These are phyloP conservation scores for Nasua narica DNA, from an alignment of 2,797 vertebrate genomes.

Conservation along the genomic window DNA sequence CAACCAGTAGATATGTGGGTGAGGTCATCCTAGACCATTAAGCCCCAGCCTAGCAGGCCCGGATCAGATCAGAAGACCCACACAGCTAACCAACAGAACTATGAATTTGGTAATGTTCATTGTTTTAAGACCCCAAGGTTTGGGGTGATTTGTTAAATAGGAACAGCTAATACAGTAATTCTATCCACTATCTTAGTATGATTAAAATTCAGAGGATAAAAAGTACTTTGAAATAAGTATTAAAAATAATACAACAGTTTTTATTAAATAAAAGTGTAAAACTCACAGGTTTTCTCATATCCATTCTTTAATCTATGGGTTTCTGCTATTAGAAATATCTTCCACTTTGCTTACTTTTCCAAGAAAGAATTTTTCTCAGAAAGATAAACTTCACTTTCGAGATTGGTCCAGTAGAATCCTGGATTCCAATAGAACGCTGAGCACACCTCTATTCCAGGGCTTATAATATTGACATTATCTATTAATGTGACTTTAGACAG, in stretches of 20 bases:
- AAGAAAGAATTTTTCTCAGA: background rate
- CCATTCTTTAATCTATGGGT: background rate
- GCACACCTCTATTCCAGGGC: background rate
- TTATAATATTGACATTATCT: background rate
- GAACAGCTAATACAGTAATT: slow-evolving; percentile 42
- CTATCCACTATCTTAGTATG: slow-evolving; percentile 49
- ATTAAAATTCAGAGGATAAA: slow-evolving; percentile 60
- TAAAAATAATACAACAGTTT: background rate
- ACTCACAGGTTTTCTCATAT: background rate
- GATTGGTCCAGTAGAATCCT: no score
- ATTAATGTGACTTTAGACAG: background rate
- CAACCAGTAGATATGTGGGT: background rate
- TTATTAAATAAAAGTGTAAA: background rate
- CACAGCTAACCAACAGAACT: background rate
- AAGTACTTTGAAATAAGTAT: slow-evolving; percentile 23
- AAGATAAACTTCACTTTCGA: background rate
- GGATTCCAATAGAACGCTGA: background rate
- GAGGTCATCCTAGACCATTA: background rate
- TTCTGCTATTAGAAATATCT: background rate
- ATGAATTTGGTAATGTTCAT: background rate
- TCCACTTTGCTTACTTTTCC: background rate
- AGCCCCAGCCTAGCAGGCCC: background rate
- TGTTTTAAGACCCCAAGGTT: background rate
- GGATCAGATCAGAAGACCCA: background rate
- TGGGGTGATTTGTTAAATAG: background rate